Percentiles rank a stretch among this genome's conserved stretches.
Evolutionary conservation across 2,888 invertebrate genomes (phyloP).

Genomic region (Osmoderma eremita): DNA sequence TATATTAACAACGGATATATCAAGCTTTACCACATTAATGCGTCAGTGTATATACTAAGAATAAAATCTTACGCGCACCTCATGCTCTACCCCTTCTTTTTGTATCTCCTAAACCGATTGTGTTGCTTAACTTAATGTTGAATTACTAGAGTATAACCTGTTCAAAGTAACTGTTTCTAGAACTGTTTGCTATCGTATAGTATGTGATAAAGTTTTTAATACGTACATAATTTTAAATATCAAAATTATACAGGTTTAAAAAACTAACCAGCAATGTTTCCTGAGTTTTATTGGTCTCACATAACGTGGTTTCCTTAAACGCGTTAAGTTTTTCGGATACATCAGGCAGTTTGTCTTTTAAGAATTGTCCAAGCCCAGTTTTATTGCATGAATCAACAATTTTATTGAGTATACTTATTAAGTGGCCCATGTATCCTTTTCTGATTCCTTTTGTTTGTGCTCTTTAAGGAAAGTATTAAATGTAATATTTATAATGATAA

Average conservation of each 20-base stretch:
- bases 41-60: no score
- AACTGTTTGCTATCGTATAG: no score
- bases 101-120: no score
- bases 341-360: constrained; percentile 66
- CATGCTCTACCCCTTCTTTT: no score
- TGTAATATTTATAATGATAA: constrained; percentile 32
- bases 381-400: constrained; percentile 67
- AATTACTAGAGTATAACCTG: no score
- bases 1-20: no score
- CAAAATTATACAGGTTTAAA: neutral
- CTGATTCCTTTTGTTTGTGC: constrained; percentile 67
- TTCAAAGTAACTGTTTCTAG: no score
- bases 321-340: constrained; percentile 61
- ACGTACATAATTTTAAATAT: no score
- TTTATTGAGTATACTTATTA: constrained; percentile 71
- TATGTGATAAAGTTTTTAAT: no score
- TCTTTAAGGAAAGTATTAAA: constrained; percentile 57
- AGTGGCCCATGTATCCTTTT: constrained; percentile 75
- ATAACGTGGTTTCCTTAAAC: constrained; percentile 59
- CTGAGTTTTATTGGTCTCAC: constrained; percentile 58
- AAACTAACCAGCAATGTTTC: constrained; percentile 58
- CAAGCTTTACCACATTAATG: no score
- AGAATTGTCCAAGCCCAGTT: constrained; percentile 67
- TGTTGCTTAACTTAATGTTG: no score
- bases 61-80: no score